Conservation (phyloP, 2,888 invertebrate genomes). For the Calameuta idolon region DNA sequence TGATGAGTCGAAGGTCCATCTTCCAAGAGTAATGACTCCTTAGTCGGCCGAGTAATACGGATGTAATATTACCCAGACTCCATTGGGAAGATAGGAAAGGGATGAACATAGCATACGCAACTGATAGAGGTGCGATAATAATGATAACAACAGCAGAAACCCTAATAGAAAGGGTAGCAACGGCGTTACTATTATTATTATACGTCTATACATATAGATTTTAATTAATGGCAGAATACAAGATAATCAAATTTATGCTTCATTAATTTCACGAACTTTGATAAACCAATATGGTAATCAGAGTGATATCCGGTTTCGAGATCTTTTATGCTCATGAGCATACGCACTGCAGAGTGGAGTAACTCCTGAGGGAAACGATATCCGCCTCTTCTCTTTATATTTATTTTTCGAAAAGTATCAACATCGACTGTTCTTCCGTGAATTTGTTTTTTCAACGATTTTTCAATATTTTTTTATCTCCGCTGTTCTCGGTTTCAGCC, state of each 20-base stretch:
- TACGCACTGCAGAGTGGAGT: neutral
- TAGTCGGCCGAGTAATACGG: neutral
- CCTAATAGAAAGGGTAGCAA: neutral
- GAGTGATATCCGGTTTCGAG: neutral
- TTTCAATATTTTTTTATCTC: neutral
- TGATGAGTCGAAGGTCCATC: conserved; percentile 36
- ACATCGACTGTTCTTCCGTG: neutral
- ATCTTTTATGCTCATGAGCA: neutral
- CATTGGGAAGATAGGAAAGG: neutral
- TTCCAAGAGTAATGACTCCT: conserved; percentile 32
- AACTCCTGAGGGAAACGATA: neutral
- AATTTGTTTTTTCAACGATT: too few relatives aligned
- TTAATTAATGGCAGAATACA: neutral
- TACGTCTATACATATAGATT: neutral
- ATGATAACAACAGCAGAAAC: neutral
- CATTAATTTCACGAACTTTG: neutral
- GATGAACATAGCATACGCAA: neutral
- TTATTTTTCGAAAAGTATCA: neutral
- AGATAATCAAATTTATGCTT: neutral
- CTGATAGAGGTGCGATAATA: neutral
- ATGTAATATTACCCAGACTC: neutral
- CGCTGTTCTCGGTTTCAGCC: neutral
- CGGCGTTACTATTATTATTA: neutral
- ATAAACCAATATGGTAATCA: neutral
- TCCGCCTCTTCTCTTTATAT: neutral